A percentile compares a stretch with the other conserved stretches of the same genome.
Evolutionary conservation across 64 coral and sea anemone genomes (phyloP).

Genomic region (Stichodactyla helianthus): DNA sequence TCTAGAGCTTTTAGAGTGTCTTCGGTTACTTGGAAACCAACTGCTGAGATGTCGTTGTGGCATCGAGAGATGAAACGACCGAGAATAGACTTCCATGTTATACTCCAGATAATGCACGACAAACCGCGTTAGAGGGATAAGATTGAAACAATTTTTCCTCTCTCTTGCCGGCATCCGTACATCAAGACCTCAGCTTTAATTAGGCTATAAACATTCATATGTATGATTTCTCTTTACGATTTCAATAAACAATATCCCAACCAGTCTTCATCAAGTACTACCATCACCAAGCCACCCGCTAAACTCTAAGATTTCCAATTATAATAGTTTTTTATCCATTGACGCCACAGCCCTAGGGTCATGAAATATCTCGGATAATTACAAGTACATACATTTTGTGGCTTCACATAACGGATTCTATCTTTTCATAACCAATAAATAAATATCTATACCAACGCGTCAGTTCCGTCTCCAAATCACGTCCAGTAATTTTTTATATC

Average conservation of each 20-base stretch:
- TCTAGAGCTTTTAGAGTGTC: background rate
- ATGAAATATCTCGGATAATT: background rate
- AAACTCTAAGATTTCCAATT: background rate
- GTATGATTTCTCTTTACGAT: background rate
- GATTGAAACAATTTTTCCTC: background rate
- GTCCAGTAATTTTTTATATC: background rate
- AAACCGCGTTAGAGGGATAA: background rate
- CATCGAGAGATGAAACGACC: background rate
- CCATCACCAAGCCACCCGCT: slow-evolving; percentile 4
- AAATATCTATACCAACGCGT: background rate
- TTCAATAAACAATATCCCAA: background rate
- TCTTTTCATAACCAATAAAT: background rate
- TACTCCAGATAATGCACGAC: no score
- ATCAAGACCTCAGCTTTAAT: background rate
- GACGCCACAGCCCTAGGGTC: background rate
- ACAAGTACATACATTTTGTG: slow-evolving; percentile 10
- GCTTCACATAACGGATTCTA: background rate
- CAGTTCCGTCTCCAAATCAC: slow-evolving; percentile 3
- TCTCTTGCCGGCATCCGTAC: background rate
- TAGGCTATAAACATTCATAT: background rate
- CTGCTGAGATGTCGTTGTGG: background rate
- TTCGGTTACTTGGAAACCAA: background rate
- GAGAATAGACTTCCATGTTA: background rate
- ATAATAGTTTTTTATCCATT: background rate
- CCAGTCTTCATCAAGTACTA: background rate